Base-by-base conservation (phyloP, 37 sponge, comb jelly and placozoan species). In the Halisarca cf. caerulea region DNA sequence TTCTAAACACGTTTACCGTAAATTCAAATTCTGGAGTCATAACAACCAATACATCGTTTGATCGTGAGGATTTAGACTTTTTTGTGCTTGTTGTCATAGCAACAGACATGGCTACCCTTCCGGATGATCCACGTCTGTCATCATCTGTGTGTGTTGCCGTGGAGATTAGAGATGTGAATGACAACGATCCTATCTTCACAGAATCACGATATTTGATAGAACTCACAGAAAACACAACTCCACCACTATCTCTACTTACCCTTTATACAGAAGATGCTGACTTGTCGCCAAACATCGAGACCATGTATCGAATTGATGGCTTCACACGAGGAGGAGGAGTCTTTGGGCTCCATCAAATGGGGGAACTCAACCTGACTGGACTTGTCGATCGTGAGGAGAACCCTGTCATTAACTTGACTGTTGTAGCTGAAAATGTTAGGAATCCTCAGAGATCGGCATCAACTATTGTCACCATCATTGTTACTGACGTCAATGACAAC, bases 131-230 rank as follows among this genome's bases (percentile, higher is more conserved):
- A 74, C 73, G 84, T 25, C 83, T 85, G 15, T 77, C 60, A 23
- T 73, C 69, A 58, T 79, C 84, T 23, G 86, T 87, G 2, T 38
- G 58, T 43, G 91, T 95, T 27, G 33, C 21, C 40, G 73, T 95
- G 25, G 66, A 66, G 4, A 39, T 92, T 7, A 33, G 85, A 41
- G 96, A 95, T 84, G 82, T 91, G 25, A 95, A 95, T 83, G 93
- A 95, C 73, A 45, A 83, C 21, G 84, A 86, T 11, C 94, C 94
- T 37, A 25, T 59, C 39, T 94, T 94, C 54, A 5, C 79, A 38
- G 43, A 79, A 43, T 17, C 71, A 9, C 23, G 24, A 3, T 91
- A 88, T 64, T 33, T 30, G 1, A 70, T 51, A 18, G 53, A 21
- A 9, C 14, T 90, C 0, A 24, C 20, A 18, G 94, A 94, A 51